Percentiles rank a stretch among this genome's conserved stretches.
Conservation (phyloP, 2,797 vertebrate genomes). For the Taeniopygia guttata region DNA sequence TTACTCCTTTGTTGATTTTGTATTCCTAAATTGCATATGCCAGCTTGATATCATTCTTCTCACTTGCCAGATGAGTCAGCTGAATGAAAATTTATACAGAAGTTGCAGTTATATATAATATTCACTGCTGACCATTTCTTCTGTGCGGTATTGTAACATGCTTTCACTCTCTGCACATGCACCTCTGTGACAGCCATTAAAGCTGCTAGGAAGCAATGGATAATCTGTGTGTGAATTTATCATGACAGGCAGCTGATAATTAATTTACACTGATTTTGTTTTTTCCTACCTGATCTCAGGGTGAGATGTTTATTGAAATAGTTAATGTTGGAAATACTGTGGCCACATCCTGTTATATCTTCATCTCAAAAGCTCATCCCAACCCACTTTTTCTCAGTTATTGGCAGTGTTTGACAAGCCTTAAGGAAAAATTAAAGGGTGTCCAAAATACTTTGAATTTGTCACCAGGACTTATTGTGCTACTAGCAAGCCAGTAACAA, state of each 20-base stretch:
- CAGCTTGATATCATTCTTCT: not conserved
- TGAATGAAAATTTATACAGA: not conserved
- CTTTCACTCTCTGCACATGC: not conserved
- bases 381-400: not conserved
- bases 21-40: not conserved
- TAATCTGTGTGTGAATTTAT: not conserved
- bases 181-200: not conserved
- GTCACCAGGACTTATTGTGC: not conserved
- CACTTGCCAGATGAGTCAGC: not conserved
- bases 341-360: not conserved
- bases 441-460: not conserved
- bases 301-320: not conserved
- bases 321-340: not conserved
- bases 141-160: fast-evolving
- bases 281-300: not conserved
- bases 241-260: not conserved
- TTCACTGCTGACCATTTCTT: not conserved
- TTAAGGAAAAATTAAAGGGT: not conserved
- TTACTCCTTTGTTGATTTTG: not conserved
- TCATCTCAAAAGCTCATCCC: not conserved
- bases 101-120: not conserved
- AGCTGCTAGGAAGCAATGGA: not conserved
- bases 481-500: not conserved
- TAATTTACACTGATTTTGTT: not conserved
- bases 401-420: not conserved